phyloP scores from a whole-genome alignment of 1,140 invertebrate species.

The Cydia fagiglandana region DNA sequence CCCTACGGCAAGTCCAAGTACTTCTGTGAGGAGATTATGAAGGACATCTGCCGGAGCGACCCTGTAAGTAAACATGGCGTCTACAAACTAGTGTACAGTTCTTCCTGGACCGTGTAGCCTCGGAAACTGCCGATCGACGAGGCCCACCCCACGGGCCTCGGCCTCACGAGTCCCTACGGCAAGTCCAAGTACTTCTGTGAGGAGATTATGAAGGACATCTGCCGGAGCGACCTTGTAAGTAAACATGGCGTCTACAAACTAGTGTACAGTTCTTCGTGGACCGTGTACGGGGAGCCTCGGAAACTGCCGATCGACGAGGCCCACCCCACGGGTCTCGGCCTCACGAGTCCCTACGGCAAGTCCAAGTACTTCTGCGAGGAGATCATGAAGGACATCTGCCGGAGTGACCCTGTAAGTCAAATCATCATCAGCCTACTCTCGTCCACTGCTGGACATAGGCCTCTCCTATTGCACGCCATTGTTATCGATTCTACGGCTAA shows the following conservation, averaged over 20 bases:
- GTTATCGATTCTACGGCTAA: too few species aligned
- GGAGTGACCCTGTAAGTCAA: conserved; percentile 86
- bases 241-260: conserved; percentile 49
- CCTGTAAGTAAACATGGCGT: conserved; percentile 84
- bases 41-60: conserved; percentile 92
- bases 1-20: conserved; percentile 99
- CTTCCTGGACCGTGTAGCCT: conserved; percentile 98
- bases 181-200: conserved; percentile 99
- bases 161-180: conserved; percentile 98
- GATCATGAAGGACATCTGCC: conserved; percentile 94
- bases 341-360: conserved; percentile 98
- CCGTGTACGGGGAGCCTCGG: conserved; percentile 93
- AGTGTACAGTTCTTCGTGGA: too few species aligned
- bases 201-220: conserved; percentile 96
- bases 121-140: conserved; percentile 95
- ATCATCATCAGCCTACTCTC: too few species aligned
- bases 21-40: conserved; percentile 98
- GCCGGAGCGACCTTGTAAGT: conserved; percentile 87
- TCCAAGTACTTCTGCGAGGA: conserved; percentile 99
- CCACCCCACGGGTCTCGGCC: conserved; percentile 92
- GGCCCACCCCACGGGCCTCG: conserved; percentile 91
- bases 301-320: conserved; percentile 94
- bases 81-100: conserved; percentile 94
- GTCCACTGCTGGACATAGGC: too few species aligned
- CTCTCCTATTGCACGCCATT: too few species aligned